Evolutionary conservation across 2,888 invertebrate genomes (phyloP), one percentile per base, ranked within the genome.

Genomic region (Drosophila differens): DNA sequence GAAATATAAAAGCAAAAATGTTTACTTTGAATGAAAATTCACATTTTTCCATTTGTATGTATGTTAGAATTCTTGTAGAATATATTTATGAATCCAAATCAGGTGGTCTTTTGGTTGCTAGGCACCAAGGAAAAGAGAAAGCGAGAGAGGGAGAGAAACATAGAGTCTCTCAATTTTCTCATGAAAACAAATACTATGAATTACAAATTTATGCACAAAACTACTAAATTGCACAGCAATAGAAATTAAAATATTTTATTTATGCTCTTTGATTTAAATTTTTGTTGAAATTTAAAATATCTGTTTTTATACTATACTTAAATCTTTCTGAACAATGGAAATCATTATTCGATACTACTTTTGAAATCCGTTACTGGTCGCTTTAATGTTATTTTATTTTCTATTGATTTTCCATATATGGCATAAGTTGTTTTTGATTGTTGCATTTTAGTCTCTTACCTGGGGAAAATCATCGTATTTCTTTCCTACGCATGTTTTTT

Each of bases 381-480:
- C 22, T 22, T 30, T 3, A 37, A 55, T 39, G 4, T 16, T 25
- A 19, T 28, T 4, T 35, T 16, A n/a, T 35, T 28, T 28, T 19
- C 4, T 32, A 7, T 25, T 33, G 3, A 47, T 25, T 14, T 33
- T 0, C 5, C 7, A 39, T 41, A 5, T 22, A 41, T 41, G 4
- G 9, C 19, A 22, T 22, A 4, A 6, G 7, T n/a, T 60, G 16
- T 22, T 47, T 12, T 59, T 35, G 28, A 47, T 12, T 25, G 6
- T 7, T 33, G 16, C 19, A 37, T 19, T 39, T 28, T n/a, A 28
- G 25, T 16, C 25, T 53, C 37, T 71, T 83, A 93, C 93, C 91
- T 97, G 96, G 0, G 97, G 97, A 91, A 97, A 97, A 72, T 97
- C 96, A 16, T 95, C 95, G 91, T 96, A 97, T 76, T 95, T 94